Percentiles rank a stretch among this genome's conserved stretches.
Conservation (phyloP, 2,113 vertebrate genomes). For the Mesoclemmys tuberculata region DNA sequence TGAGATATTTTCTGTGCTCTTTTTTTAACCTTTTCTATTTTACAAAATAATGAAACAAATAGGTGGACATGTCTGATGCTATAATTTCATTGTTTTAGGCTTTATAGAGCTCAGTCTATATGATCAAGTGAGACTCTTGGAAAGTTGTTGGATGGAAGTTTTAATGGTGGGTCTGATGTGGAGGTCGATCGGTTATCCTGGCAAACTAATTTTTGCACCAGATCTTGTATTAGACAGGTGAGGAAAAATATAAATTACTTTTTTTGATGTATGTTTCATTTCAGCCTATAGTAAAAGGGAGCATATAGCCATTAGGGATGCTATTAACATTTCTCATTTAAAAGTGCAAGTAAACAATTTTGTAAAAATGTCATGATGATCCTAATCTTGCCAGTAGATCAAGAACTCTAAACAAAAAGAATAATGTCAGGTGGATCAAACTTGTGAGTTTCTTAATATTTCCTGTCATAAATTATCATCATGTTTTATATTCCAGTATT, state of each 20-base stretch:
- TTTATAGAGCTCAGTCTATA: constrained; percentile 92
- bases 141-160: constrained; percentile 98
- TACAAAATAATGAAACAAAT: not conserved
- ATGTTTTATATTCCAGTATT: not conserved
- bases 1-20: constrained; percentile 3
- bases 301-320: not conserved
- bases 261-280: not conserved
- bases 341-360: not conserved
- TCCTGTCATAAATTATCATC: not conserved
- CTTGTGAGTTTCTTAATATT: not conserved
- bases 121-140: constrained; percentile 94
- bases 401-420: not conserved
- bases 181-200: constrained; percentile 95
- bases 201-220: constrained; percentile 95
- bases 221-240: constrained; percentile 95
- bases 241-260: constrained; percentile 5
- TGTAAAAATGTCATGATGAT: not conserved
- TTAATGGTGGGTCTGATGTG: constrained; percentile 98
- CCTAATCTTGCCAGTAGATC: not conserved
- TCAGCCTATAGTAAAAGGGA: not conserved
- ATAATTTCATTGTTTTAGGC: constrained; percentile 77
- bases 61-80: constrained; percentile 2
- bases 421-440: not conserved
- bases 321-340: constrained; percentile 2
- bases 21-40: not conserved